phyloP scores from a whole-genome alignment of 2,113 vertebrate genomes.

The Hydrochoerus hydrochaeris region DNA sequence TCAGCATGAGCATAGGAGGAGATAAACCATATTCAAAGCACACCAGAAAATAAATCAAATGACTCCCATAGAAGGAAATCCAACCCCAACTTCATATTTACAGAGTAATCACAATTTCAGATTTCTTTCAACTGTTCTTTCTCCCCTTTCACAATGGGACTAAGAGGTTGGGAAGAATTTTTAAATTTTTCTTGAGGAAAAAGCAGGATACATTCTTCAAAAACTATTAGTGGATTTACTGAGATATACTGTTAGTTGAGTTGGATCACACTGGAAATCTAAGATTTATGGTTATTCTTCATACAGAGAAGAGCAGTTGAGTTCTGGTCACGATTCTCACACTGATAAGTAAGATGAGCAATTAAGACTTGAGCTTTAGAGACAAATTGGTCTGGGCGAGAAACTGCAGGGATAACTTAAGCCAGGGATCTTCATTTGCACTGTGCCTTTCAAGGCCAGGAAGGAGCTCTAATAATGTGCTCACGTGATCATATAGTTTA shows the following conservation, averaged over 20 bases:
- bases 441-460: not conserved
- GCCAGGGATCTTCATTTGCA: not conserved
- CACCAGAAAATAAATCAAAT: not conserved
- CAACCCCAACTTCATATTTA: not conserved
- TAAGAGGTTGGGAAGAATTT: not conserved
- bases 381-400: not conserved
- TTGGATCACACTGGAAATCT: not conserved
- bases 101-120: not conserved
- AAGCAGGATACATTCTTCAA: not conserved
- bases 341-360: not conserved
- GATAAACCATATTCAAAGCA: not conserved
- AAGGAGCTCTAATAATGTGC: not conserved
- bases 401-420: conserved; percentile 8
- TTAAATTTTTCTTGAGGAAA: not conserved
- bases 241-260: no score
- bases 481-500: not conserved
- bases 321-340: not conserved
- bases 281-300: not conserved
- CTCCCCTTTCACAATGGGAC: not conserved
- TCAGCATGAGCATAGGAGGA: not conserved
- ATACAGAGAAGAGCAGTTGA: not conserved
- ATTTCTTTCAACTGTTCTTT: not conserved
- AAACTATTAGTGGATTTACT: not conserved
- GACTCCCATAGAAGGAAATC: not conserved
- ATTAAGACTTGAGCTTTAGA: not conserved